Evolutionary conservation across 2,797 vertebrate genomes (phyloP), one percentile per base, ranked within the genome.

Genomic region (Galaxias olidus): DNA sequence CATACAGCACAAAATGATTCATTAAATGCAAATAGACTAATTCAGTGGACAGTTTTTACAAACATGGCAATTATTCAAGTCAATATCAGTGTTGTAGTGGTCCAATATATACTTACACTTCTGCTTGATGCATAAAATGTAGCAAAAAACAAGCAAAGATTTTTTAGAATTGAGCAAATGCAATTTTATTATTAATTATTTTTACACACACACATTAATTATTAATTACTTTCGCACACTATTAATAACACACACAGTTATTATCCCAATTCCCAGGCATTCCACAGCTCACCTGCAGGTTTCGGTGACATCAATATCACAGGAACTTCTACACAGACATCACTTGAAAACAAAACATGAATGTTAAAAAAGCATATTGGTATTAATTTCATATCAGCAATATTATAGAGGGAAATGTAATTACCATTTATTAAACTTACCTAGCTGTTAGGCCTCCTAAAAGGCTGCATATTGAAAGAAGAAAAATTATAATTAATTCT

Each of bases 271-370:
- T 13, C 12, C 40, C 6, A 53, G 67, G 1, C 0, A 63, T 65
- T 69, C 41, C 0, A 59, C 1, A 49, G 55, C 85, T 92, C 42
- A 95, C 95, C 74, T 2, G 93, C 88, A 0, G 95, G 94, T 77
- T 96, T 95, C 1, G 93, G 94, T 62, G 95, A 94, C 93, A 96
- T 96, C 81, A 96, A 86, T 59, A 84, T 83, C 67, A 97, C 49
- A 0, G 96, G 94, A 75, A 98, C 68, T 77, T 96, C 94, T 10
- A 92, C 86, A 0, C 76, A 83, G 2, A 96, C 92, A 9, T 95
- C 91, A 0, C 94, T 96, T 82, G 72, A 80, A 80, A 76, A 82
- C 0, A 44, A 46, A 11, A 7, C 9, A 3, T 10, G 9, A 40
- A 14, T 45, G 44, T 59, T 11, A 59, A 44, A 9, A 46, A 42